These are phyloP conservation scores for Orius insidiosus DNA, from an alignment of 1,140 invertebrate species.

Conservation along the genomic window DNA sequence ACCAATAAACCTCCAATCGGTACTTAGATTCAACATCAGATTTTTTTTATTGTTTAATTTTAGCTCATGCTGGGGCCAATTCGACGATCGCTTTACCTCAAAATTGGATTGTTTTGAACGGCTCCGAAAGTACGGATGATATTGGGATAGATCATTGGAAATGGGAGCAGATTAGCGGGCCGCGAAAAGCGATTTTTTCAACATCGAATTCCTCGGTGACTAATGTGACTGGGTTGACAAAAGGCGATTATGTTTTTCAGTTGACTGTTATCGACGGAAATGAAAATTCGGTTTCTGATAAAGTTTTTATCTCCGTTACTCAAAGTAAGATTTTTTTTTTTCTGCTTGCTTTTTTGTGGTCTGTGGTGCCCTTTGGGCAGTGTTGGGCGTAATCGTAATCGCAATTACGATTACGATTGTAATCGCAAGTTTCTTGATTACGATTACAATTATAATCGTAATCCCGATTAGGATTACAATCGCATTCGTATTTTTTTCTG, in stretches of 20 bases:
- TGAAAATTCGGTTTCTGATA: constrained; percentile 55
- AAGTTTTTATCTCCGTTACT: constrained; percentile 61
- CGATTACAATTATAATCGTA: no score
- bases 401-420: no score
- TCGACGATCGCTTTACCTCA: constrained; percentile 58
- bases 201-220: constrained; percentile 38
- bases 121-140: constrained; percentile 65
- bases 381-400: no score
- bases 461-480: no score
- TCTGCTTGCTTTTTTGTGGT: no score
- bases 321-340: constrained; percentile 52
- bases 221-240: constrained; percentile 62
- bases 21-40: no score
- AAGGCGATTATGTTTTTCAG: constrained; percentile 68
- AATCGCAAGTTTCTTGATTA: no score
- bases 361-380: no score
- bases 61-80: constrained; percentile 41
- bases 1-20: constrained; percentile 69
- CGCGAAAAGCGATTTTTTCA: constrained; percentile 30
- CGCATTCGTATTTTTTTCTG: no score
- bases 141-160: constrained; percentile 61
- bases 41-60: constrained; percentile 8
- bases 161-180: constrained; percentile 57
- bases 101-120: constrained; percentile 61
- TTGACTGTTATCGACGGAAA: constrained; percentile 71